Base-by-base conservation (phyloP, 2,113 vertebrate genomes). In the Collichthys lucidus region DNA sequence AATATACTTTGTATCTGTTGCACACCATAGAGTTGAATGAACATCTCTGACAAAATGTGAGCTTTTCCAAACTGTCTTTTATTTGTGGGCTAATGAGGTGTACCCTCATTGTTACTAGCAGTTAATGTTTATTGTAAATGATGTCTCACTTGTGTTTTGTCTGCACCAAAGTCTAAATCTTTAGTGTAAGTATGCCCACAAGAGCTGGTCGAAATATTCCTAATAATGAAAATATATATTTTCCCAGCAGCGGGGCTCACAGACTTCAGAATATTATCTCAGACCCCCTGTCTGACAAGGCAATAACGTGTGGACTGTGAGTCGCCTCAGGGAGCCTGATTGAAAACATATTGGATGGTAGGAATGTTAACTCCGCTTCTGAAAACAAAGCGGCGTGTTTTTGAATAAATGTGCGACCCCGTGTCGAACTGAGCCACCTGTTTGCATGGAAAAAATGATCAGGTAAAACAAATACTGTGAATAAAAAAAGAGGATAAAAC, bases 261-360 rank as follows among this genome's bases (percentile, higher is more conserved):
- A 71, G 79, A 81, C 31, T 56, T 73, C 44, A 70, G 57, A 88
- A 85, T 84, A 80, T 84, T 82, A 73, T n/a, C 60, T 64, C 56
- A 4, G 78, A 80, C 86, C 86, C 75, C 92, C 90, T 55, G 67
- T 83, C 81, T 84, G 85, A 75, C 35, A 26, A 74, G 85, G 77
- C 79, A 91, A 90, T 92, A 93, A 83, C 49, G 68, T 72, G 83
- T 65, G 90, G 85, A 80, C 77, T 22, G 65, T 70, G 56, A 88
- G 61, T 47, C 53, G 74, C 91, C 85, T 81, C 77, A n/a, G 89
- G 92, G 87, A 82, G 74, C 80, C 88, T 22, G 75, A 74, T 77
- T 82, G 77, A 88, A 92, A 93, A 92, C 90, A 92, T 92, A 94
- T 92, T 94, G 88, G 86, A 92, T 92, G 72, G 85, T 69, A 77